These are phyloP conservation scores for Gonatopus flavifemur DNA, from an alignment of 1,140 invertebrate genomes.

Conservation along the genomic window DNA sequence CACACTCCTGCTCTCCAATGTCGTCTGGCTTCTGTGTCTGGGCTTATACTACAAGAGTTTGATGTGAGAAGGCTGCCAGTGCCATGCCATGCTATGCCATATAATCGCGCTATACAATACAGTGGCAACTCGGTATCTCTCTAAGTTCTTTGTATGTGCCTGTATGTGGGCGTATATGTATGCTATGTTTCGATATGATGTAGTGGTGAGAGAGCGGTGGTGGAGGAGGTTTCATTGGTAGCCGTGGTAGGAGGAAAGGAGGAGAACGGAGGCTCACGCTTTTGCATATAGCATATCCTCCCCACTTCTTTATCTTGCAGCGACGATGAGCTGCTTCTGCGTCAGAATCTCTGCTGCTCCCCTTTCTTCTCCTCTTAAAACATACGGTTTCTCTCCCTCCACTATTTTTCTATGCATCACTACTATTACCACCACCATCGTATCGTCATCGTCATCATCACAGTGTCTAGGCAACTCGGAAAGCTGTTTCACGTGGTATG, in stretches of 20 bases:
- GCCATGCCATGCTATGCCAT: too few species aligned
- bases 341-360: slow-evolving; percentile 15
- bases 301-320: neutral
- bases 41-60: too few species aligned
- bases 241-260: too few species aligned
- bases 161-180: neutral
- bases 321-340: slow-evolving; percentile 11
- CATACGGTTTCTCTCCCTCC: too few species aligned
- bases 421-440: neutral
- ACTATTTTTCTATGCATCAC: neutral
- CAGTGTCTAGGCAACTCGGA: slow-evolving; percentile 2
- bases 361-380: slow-evolving; percentile 1
- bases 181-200: too few species aligned
- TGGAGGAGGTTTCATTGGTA: neutral
- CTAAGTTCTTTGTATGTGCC: slow-evolving; percentile 2
- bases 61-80: slow-evolving; percentile 33
- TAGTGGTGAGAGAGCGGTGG: neutral
- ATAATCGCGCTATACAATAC: too few species aligned
- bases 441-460: neutral
- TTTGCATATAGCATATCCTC: neutral
- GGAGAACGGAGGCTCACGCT: too few species aligned
- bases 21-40: slow-evolving; percentile 42
- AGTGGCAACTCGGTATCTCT: slow-evolving; percentile 14
- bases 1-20: slow-evolving; percentile 39
- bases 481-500: slow-evolving; percentile 17